Evolutionary conservation across 92 coral and sea anemone genomes (phyloP).

Genomic region (Siderastrea siderea): DNA sequence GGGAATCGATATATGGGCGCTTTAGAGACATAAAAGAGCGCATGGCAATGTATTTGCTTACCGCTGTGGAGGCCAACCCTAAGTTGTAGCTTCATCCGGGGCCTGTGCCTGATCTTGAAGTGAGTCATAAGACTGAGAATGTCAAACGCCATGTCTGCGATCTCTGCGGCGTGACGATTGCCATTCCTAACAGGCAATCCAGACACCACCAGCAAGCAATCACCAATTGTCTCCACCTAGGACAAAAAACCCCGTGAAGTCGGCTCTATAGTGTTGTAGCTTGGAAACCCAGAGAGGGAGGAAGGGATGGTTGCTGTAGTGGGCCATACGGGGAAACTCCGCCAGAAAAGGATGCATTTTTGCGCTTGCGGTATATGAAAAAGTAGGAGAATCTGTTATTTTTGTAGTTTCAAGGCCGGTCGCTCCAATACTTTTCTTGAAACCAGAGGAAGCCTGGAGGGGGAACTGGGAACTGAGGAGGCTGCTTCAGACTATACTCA

Average conservation of each 20-base stretch:
- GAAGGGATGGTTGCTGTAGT: no score
- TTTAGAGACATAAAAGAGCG: neutral
- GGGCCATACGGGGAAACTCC: no score
- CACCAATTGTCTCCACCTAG: constrained; percentile 97
- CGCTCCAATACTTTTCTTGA: no score
- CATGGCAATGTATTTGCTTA: constrained; percentile 8
- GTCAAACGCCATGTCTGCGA: constrained; percentile 95
- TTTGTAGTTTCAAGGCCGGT: no score
- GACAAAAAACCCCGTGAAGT: no score
- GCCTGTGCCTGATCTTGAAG: constrained; percentile 93
- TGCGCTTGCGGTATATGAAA: no score
- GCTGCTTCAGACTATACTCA: neutral
- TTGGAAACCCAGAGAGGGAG: no score
- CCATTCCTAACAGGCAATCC: constrained; percentile 95
- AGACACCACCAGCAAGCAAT: constrained; percentile 90
- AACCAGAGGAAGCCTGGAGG: neutral
- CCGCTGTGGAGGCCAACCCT: constrained; percentile 98
- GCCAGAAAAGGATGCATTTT: no score
- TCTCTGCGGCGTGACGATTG: constrained; percentile 92
- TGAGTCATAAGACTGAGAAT: constrained; percentile 88
- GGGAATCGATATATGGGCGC: neutral
- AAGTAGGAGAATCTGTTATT: no score
- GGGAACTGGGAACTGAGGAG: neutral
- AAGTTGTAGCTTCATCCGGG: constrained; percentile 92
- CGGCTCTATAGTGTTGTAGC: neutral